Base-by-base conservation (phyloP, 2,888 invertebrate species). In the Cybosia mesomella region DNA sequence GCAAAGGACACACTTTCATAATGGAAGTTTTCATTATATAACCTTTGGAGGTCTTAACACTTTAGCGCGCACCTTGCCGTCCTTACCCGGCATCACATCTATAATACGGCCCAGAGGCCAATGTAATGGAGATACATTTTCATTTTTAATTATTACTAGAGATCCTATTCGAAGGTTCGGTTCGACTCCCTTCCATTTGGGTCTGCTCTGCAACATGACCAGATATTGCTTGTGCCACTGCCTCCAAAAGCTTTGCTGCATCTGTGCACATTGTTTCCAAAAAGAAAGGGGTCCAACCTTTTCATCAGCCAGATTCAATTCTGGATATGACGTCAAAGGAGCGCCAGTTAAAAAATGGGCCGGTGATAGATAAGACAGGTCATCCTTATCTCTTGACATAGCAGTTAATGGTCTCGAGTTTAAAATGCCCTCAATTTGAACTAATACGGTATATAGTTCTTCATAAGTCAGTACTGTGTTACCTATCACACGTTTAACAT, bases 211-310 rank as follows among this genome's bases (percentile, higher is more conserved):
- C n/a, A n/a, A n/a, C n/a, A n/a, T n/a, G n/a, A n/a, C n/a, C n/a
- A n/a, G n/a, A n/a, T n/a, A 22, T 55, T 55, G 54, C 11, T 55
- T 55, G n/a, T 55, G 54, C 54, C 54, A 55, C 22, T 55, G 54
- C 1, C n/a, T 55, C 54, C 54, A 55, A 22, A 55, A 55, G 21
- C 22, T 22, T 22, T 55, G 54, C 54, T 55, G 54, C 10, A 55
- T 55, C n/a, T 55, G 22, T 22, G n/a, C 54, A 55, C 54, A 55
- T 22, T 22, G 54, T 22, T 55, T 55, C 54, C 54, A 55, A 55
- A 55, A 55, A 22, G 10, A 22, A 21, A 55, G 22, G 21, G 22
- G 21, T 3, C 9, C 22, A 21, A 43, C 43, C 43, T 43, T 43
- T 43, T 15, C 43, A 43, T 43, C 15, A 10, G 15, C 13, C 13